Base-by-base conservation (phyloP, 1,140 invertebrate genomes). In the Drosophila micromelanica region DNA sequence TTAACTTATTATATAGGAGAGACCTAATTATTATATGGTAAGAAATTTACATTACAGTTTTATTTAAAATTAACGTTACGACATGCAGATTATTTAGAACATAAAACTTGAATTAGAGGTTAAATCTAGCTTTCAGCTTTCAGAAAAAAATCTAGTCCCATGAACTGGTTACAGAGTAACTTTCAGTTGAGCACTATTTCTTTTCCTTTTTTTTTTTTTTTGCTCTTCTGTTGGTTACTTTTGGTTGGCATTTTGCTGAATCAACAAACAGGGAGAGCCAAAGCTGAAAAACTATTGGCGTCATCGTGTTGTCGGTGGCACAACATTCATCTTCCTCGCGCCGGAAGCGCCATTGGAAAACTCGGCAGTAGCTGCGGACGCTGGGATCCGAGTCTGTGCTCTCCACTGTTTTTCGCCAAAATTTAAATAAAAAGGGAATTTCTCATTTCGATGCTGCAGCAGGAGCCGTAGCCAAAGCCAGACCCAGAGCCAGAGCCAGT, bases 221-320 rank as follows among this genome's bases (percentile, higher is more conserved):
- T 1, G 5, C 27, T 27, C 27, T 6, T 27, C 27, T 6, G 27
- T 27, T 13, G 37, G 3, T 23, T 52, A 46, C 17, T 17, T 49
- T 46, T 48, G 35, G 38, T 13, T 42, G 20, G 13, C 46, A 27
- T 37, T 51, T 60, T 20, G 40, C 57, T 38, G 72, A 74, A 52
- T 74, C 59, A 57, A 72, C 76, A 84, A 69, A 60, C 54, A 40
- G 55, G 51, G 46, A 48, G 32, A 71, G 20, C 56, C 8, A 56
- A 30, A 48, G 61, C 42, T 74, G 67, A 87, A 89, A 84, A 87
- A 82, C 73, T 76, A 82, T 92, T 80, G 76, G 76, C 79, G 76
- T 92, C 77, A 75, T 84, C 80, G 80, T 91, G 89, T 89, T 91
- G 89, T 91, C 89, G 89, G 82, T 81, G 79, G 72, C 78, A 76